These are phyloP conservation scores for Hydrotaea diabolus DNA, from an alignment of 2,888 invertebrate species.

Conservation along the genomic window DNA sequence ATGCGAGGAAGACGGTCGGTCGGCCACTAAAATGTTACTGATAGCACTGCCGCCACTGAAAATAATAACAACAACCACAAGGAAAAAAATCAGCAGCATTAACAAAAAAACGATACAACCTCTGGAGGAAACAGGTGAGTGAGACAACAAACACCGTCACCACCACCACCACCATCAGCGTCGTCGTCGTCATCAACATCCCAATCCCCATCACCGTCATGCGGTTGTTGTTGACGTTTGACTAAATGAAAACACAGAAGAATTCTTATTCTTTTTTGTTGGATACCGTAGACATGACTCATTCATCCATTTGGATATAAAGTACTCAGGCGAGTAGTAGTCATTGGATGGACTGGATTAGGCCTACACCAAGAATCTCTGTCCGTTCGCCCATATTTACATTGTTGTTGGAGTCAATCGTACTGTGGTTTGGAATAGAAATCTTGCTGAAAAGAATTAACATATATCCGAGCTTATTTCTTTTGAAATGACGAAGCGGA, in stretches of 20 bases:
- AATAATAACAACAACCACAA: constrained; percentile 34
- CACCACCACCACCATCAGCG: not conserved
- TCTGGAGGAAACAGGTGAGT: constrained; percentile 60
- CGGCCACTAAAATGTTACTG: constrained; percentile 41
- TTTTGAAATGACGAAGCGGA: too few species aligned
- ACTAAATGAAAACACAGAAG: constrained; percentile 13
- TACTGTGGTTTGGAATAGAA: too few species aligned
- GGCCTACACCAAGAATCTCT: not conserved
- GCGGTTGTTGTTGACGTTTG: constrained; percentile 26
- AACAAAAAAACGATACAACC: constrained; percentile 14
- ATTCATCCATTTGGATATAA: constrained; percentile 44
- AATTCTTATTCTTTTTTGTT: constrained; percentile 35
- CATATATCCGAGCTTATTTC: too few species aligned
- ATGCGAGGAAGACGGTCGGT: constrained; percentile 5
- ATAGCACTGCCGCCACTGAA: constrained; percentile 64
- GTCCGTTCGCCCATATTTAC: constrained; percentile 26
- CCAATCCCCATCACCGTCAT: not conserved
- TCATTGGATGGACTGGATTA: constrained; percentile 47
- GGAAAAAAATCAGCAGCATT: constrained; percentile 38
- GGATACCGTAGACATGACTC: constrained; percentile 60
- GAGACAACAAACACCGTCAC: constrained; percentile 33
- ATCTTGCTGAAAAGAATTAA: too few species aligned
- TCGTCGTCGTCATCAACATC: not conserved
- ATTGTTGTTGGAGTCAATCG: constrained; percentile 35
- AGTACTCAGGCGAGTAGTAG: not conserved